These are phyloP conservation scores for Potamilus streckersoni DNA, from an alignment of 1,140 invertebrate species.

Conservation along the genomic window DNA sequence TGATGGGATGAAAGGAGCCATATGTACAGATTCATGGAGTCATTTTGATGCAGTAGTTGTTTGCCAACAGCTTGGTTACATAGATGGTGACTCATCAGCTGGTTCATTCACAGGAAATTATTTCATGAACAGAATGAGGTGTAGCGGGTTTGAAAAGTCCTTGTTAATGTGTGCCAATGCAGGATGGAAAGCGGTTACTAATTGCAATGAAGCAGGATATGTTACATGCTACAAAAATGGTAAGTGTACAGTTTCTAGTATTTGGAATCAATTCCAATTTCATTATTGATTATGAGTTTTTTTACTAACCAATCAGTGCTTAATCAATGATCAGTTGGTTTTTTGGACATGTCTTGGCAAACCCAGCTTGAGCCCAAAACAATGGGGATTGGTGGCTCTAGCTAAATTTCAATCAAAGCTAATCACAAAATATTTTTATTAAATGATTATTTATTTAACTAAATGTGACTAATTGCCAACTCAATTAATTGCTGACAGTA, in stretches of 20 bases:
- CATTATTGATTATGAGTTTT: too few relatives aligned
- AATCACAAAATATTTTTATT: too few relatives aligned
- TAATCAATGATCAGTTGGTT: too few relatives aligned
- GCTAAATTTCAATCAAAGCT: too few relatives aligned
- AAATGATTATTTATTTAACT: too few relatives aligned
- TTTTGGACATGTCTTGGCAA: too few relatives aligned
- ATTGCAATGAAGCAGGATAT: conserved; percentile 12
- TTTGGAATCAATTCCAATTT: too few relatives aligned
- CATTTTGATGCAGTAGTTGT: conserved; percentile 75
- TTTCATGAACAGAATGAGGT: conserved; percentile 17
- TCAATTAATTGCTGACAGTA: too few relatives aligned
- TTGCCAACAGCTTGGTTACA: conserved; percentile 63
- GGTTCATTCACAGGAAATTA: conserved; percentile 4
- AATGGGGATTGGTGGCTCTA: too few relatives aligned
- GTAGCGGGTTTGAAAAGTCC: not conserved
- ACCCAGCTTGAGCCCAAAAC: too few relatives aligned
- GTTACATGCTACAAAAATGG: conserved; percentile 21
- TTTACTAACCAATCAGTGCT: too few relatives aligned
- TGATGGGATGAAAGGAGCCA: conserved; percentile 76
- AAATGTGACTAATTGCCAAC: too few relatives aligned
- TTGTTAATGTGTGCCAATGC: conserved; percentile 16
- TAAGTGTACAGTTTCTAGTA: not conserved
- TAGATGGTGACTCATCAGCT: conserved; percentile 7
- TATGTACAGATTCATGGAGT: conserved; percentile 82
- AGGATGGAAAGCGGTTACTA: conserved; percentile 13